A percentile compares a stretch with the other conserved stretches of the same genome.
These are phyloP conservation scores for Pissodes strobi DNA, from an alignment of 1,140 invertebrate species.

Conservation along the genomic window DNA sequence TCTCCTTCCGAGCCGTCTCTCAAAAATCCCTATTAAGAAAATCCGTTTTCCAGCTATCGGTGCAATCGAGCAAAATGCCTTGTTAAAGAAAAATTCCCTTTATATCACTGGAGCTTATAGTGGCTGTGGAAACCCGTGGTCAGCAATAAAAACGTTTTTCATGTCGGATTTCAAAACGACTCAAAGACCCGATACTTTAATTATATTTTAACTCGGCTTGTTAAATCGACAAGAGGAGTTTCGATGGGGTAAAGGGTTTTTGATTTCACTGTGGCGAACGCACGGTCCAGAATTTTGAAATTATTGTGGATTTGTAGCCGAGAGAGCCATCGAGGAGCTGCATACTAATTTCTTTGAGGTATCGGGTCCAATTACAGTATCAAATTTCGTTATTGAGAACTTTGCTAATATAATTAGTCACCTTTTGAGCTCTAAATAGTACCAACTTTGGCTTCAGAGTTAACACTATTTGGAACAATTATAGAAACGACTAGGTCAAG, in stretches of 20 bases:
- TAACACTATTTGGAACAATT: too few species aligned
- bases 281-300: neutral
- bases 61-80: conserved; percentile 31
- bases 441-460: too few species aligned
- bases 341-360: too few species aligned
- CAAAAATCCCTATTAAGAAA: conserved; percentile 14
- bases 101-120: conserved; percentile 23
- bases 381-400: too few species aligned
- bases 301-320: too few species aligned
- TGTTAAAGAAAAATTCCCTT: conserved; percentile 31
- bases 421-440: too few species aligned
- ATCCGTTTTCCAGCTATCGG: conserved; percentile 11
- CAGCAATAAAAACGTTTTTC: conserved; percentile 29
- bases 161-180: conserved; percentile 28
- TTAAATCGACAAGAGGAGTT: conserved; percentile 1
- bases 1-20: neutral
- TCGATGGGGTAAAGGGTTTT: conserved; percentile 1
- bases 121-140: conserved; percentile 21
- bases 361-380: too few species aligned
- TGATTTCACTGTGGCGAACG: neutral
- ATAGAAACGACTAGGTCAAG: too few species aligned
- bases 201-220: conserved; percentile 17
- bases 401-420: too few species aligned
- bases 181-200: conserved; percentile 30
- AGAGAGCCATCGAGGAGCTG: too few species aligned